Evolutionary conservation across 2,888 invertebrate species (phyloP).

Genomic region (Netelia virgata): DNA sequence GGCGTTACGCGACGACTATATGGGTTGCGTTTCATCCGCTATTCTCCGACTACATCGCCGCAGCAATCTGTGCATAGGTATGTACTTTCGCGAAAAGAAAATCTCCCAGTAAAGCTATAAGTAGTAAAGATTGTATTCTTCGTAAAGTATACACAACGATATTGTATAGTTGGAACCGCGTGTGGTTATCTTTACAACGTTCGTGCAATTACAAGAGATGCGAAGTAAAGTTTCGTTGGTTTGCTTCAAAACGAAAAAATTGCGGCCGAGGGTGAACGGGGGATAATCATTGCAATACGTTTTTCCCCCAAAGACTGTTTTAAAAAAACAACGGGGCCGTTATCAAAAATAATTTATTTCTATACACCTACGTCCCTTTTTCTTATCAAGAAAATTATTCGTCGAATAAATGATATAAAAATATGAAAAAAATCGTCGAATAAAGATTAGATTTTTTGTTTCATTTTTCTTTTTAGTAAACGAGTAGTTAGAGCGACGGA

Average conservation of each 20-base stretch:
- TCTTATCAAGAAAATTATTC: neutral
- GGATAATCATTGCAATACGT: no score
- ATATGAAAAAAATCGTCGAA: neutral
- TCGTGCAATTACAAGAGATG: constrained; percentile 39
- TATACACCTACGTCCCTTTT: neutral
- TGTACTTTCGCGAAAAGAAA: constrained; percentile 25
- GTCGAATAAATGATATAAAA: neutral
- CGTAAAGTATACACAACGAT: neutral
- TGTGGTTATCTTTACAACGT: neutral
- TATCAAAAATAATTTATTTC: constrained; percentile 5
- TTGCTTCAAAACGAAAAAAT: neutral
- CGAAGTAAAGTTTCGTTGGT: constrained; percentile 43
- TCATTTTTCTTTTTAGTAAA: no score
- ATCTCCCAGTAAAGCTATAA: constrained; percentile 6
- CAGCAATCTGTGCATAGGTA: constrained; percentile 5
- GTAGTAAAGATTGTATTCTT: constrained; percentile 13
- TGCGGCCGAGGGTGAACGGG: neutral
- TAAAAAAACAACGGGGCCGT: no score
- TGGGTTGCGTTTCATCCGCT: neutral
- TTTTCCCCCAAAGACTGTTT: no score
- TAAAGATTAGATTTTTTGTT: no score
- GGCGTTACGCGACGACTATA: neutral
- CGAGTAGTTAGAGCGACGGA: no score
- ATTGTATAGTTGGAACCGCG: neutral
- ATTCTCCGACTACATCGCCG: neutral